Evolutionary conservation across 2,888 invertebrate species (phyloP).

Genomic region (Epinotia brunnichana): DNA sequence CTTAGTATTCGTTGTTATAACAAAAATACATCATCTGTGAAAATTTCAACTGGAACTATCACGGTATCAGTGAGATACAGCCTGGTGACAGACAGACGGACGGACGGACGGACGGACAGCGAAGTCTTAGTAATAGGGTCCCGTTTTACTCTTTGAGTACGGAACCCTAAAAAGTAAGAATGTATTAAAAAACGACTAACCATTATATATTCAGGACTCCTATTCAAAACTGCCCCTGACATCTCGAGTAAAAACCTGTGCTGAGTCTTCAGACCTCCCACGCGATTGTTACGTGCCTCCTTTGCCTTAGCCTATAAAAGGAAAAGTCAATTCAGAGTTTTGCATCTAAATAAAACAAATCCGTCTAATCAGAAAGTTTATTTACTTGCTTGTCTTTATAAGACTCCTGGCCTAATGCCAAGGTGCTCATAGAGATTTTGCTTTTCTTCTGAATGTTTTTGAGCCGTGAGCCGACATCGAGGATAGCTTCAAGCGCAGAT

Average conservation of each 20-base stretch:
- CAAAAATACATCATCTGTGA: too few relatives aligned
- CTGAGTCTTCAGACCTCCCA: conserved; percentile 71
- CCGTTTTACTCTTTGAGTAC: too few relatives aligned
- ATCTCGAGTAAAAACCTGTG: conserved; percentile 88
- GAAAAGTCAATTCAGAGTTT: conserved; percentile 45
- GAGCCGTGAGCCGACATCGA: conserved; percentile 71
- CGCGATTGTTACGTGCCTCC: conserved; percentile 82
- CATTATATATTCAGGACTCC: conserved; percentile 83
- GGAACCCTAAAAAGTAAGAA: background rate
- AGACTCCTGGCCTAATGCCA: conserved; percentile 73
- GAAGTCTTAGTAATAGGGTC: too few relatives aligned
- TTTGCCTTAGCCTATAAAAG: conserved; percentile 84
- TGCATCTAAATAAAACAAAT: conserved; percentile 52
- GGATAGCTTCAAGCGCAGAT: conserved; percentile 72
- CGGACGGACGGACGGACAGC: too few relatives aligned
- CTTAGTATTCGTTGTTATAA: too few relatives aligned
- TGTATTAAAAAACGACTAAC: conserved; percentile 57
- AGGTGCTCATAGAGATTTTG: conserved; percentile 72
- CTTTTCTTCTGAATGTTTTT: conserved; percentile 72
- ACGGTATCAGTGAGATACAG: too few relatives aligned
- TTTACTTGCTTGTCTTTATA: conserved; percentile 82
- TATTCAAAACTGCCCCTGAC: conserved; percentile 83
- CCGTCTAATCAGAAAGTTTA: conserved; percentile 57
- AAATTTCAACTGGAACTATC: too few relatives aligned
- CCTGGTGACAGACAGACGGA: too few relatives aligned